A percentile compares a stretch with the other conserved stretches of the same genome.
These are phyloP conservation scores for Oikopleura dioica DNA, from an alignment of 23 tunicate species.

Conservation along the genomic window DNA sequence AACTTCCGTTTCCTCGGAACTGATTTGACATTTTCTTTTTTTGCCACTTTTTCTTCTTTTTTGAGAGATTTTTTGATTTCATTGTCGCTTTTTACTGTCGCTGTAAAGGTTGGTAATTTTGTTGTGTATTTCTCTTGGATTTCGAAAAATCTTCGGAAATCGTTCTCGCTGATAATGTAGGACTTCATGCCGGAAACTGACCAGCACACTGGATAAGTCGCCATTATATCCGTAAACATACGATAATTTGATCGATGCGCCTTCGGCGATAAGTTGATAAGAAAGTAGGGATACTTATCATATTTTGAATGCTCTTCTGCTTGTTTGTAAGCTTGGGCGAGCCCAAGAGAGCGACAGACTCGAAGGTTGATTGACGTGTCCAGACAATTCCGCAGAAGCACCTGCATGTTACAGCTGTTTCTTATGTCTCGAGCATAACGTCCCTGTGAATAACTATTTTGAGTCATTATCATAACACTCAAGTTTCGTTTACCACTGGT, in stretches of 20 bases:
- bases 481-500: neutral
- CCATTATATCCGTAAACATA: neutral
- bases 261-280: neutral
- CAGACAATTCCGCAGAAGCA: neutral
- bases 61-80: too few species aligned
- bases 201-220: neutral
- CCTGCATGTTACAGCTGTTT: neutral
- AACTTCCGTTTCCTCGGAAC: too few species aligned
- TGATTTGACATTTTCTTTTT: too few species aligned
- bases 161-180: neutral
- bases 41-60: too few species aligned
- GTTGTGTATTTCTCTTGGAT: too few species aligned
- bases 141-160: neutral
- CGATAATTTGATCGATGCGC: neutral
- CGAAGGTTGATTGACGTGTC: neutral
- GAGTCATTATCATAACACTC: slow-evolving; percentile 1
- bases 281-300: neutral
- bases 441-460: neutral
- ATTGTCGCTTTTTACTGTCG: too few species aligned
- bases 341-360: neutral
- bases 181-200: neutral
- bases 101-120: too few species aligned
- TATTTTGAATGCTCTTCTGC: neutral
- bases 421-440: neutral
- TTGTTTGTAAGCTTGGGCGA: neutral